phyloP scores from a whole-genome alignment of 2,113 vertebrate genomes.

The Azemiops feae region DNA sequence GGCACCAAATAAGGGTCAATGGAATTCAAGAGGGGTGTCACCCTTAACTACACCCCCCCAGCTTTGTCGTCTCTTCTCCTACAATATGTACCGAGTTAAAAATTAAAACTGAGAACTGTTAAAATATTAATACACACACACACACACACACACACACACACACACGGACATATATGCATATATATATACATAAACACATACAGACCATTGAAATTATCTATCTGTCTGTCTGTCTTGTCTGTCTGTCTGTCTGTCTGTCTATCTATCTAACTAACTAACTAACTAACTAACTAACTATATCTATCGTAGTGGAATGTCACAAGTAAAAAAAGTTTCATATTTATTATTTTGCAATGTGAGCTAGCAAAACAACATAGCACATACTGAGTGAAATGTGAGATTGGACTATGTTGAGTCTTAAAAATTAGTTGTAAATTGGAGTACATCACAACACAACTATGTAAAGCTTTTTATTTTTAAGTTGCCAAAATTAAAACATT shows the following conservation, averaged over 20 bases:
- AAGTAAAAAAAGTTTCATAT: background rate
- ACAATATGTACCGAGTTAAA: background rate
- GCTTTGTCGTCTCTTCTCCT: background rate
- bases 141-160: no score
- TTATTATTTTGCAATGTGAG: background rate
- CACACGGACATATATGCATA: background rate
- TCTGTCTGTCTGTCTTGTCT: no score
- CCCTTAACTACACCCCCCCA: background rate
- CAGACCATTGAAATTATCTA: no score
- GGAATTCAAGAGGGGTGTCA: background rate
- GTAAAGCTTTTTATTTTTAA: background rate
- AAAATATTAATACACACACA: background rate
- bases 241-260: no score
- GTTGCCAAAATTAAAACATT: background rate
- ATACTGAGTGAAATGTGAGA: background rate
- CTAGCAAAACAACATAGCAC: background rate
- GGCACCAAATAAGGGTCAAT: background rate
- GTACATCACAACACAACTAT: background rate
- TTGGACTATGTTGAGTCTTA: background rate
- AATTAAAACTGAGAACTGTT: background rate
- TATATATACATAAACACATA: no score
- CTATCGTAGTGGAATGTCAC: background rate
- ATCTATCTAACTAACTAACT: no score
- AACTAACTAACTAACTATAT: no score
- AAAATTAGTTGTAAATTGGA: background rate